Base-by-base conservation (phyloP, 2,797 vertebrate genomes). In the Heterohyrax brucei region DNA sequence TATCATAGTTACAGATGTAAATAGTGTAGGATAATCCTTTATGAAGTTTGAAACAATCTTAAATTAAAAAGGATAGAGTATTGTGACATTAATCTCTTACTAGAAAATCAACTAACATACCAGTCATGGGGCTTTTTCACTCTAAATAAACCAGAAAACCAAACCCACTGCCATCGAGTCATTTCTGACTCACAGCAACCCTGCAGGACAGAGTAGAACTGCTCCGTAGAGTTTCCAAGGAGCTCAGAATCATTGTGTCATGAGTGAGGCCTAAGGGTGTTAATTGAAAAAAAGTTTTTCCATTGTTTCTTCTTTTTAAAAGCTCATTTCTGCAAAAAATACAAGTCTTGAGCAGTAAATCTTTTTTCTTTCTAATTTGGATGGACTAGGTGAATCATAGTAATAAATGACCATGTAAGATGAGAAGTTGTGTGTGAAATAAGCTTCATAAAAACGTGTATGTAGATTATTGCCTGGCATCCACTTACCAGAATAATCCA, bases 281-380 rank as follows among this genome's bases (percentile, higher is more conserved):
- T 48, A 70, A 78, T 16, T 59, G 22, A 33, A n/a, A 78, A 64
- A 84, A 78, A 22, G 62, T 89, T 89, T 30, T 24, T 39, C 10
- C 30, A 18, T 70, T 59, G 7, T 72, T 72, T 10, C 10, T 64
- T 72, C 13, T 8, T 64, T 80, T 50, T 75, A 46, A 91, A 84
- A 24, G 22, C 46, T 6, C 19, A 16, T 79, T 80, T 86, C 8
- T 79, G 14, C 48, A 91, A 59, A 85, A 79, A 39, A 46, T 26
- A 68, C 7, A 39, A 44, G 56, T 14, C 50, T 53, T 33, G 10
- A 90, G 78, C 53, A 39, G 30, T 24, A 64, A 21, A 68, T 70
- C 19, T 78, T 9, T 78, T 94, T 94, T 89, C 44, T 56, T 78
- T 86, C 75, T 86, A 86, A 90, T 33, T 91, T 22, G 5, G 21